phyloP scores from a whole-genome alignment of 2,113 vertebrate genomes.

The Ptyas mucosa region DNA sequence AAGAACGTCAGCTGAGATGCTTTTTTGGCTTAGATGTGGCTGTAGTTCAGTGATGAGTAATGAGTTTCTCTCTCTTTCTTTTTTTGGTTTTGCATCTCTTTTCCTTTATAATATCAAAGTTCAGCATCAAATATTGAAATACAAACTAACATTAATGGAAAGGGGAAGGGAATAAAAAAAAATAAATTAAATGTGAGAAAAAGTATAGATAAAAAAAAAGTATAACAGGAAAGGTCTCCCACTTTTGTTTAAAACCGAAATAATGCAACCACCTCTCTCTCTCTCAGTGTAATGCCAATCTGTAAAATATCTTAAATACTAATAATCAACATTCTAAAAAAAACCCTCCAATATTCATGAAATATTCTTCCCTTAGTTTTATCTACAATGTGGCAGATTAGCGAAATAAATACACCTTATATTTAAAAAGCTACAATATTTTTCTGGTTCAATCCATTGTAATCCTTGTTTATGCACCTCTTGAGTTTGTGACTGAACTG shows the following conservation, averaged over 20 bases:
- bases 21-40: neutral
- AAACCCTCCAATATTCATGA: neutral
- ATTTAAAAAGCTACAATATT: neutral
- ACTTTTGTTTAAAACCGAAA: neutral
- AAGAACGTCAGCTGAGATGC: neutral
- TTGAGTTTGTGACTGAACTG: slow-evolving; percentile 1
- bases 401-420: neutral
- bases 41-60: neutral
- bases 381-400: neutral
- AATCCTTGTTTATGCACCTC: neutral
- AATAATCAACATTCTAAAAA: neutral
- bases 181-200: neutral
- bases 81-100: neutral
- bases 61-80: slow-evolving; percentile 1
- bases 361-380: neutral
- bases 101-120: no score
- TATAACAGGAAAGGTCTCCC: neutral
- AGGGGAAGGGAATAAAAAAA: neutral
- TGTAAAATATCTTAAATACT: neutral
- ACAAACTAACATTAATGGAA: neutral
- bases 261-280: neutral
- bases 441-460: neutral
- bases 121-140: neutral
- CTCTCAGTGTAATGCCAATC: neutral
- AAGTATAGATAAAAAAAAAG: neutral